Evolutionary conservation across 2,797 vertebrate genomes (phyloP).

Genomic region (Tadarida brasiliensis): DNA sequence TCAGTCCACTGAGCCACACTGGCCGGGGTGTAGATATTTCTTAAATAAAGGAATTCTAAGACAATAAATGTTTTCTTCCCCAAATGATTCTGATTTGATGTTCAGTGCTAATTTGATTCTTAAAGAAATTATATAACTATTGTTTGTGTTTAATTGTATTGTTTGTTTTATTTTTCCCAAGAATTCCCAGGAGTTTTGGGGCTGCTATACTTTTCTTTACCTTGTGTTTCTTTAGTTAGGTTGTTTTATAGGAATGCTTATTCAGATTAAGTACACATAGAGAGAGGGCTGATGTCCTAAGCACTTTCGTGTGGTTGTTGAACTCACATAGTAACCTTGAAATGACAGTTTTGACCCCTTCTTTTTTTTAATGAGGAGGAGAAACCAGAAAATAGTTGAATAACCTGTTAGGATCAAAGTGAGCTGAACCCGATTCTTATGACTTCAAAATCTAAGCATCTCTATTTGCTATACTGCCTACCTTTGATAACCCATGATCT

Average conservation of each 20-base stretch:
- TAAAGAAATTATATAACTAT: conserved; percentile 17
- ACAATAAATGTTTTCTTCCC: background rate
- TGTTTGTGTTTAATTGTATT: background rate
- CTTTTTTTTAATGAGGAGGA: background rate
- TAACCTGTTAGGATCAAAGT: background rate
- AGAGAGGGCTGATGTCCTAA: background rate
- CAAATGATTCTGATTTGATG: conserved; percentile 27
- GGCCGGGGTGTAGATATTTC: background rate
- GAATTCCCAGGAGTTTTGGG: background rate
- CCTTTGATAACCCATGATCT: conserved; percentile 4
- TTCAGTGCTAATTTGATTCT: conserved; percentile 27
- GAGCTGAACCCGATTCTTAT: conserved; percentile 17
- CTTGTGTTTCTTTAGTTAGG: background rate
- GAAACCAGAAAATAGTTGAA: conserved; percentile 40
- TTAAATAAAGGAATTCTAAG: conserved; percentile 22
- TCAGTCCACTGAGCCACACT: no score
- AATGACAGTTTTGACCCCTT: background rate
- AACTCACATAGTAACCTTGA: background rate
- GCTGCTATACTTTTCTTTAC: background rate
- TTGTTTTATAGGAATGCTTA: background rate
- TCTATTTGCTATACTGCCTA: background rate
- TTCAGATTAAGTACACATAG: background rate
- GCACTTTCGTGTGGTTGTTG: background rate
- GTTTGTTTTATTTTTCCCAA: conserved; percentile 41
- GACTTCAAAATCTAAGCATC: background rate